These are phyloP conservation scores for Hestina assimilis DNA, from an alignment of 1,140 invertebrate species.

Conservation along the genomic window DNA sequence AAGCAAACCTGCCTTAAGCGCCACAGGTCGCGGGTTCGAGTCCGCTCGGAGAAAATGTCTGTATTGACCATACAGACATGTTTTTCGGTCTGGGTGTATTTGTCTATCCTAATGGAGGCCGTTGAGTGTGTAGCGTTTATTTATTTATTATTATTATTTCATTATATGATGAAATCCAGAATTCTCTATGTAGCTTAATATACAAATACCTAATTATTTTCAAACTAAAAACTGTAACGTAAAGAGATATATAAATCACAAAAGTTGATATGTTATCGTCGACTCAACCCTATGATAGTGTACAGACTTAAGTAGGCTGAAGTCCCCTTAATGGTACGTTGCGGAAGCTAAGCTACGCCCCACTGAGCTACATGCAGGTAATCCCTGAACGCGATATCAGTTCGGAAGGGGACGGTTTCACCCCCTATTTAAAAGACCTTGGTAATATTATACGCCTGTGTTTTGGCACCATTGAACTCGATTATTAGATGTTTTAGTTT, in stretches of 20 bases:
- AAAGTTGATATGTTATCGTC: constrained; percentile 8
- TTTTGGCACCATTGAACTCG: background rate
- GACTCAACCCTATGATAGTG: constrained; percentile 19
- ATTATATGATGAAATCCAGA: background rate
- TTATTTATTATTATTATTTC: background rate
- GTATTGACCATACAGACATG: too few relatives aligned
- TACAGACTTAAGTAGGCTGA: constrained; percentile 17
- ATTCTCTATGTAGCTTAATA: background rate
- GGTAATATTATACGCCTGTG: background rate
- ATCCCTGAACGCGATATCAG: constrained; percentile 14
- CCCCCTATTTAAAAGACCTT: constrained; percentile 7
- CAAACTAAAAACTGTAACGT: background rate
- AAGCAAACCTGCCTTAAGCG: too few relatives aligned
- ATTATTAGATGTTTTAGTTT: too few relatives aligned
- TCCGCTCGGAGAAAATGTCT: too few relatives aligned
- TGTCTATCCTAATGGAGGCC: too few relatives aligned
- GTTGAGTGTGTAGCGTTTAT: too few relatives aligned
- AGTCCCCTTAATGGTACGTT: constrained; percentile 25
- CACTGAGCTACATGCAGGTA: constrained; percentile 28
- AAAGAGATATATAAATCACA: background rate
- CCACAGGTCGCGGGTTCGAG: too few relatives aligned
- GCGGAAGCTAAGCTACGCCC: constrained; percentile 23
- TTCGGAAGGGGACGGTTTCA: constrained; percentile 7
- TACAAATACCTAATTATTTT: background rate
- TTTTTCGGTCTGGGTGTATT: too few relatives aligned